These are phyloP conservation scores for Saturnia pavonia DNA, from an alignment of 2,888 invertebrate genomes.

Conservation along the genomic window DNA sequence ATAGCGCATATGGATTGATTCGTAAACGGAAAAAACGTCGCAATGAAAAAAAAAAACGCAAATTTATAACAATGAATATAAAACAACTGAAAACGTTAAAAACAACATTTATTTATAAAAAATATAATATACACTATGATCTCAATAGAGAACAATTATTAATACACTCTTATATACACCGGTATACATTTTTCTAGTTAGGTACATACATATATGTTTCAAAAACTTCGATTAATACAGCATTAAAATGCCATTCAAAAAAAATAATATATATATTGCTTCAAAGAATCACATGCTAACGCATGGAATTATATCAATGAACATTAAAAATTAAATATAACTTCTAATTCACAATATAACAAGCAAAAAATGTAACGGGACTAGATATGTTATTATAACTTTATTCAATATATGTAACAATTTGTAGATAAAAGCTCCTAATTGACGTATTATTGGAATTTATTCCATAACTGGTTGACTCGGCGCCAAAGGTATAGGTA, in stretches of 20 bases:
- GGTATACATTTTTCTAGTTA: slow-evolving; percentile 37
- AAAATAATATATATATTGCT: not conserved
- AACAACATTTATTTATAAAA: slow-evolving; percentile 66
- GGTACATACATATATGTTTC: not conserved
- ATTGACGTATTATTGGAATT: no score
- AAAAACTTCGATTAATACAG: not conserved
- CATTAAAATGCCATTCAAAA: not conserved
- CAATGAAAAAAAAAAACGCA: no score
- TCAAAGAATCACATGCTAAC: not conserved
- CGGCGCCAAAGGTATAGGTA: no score
- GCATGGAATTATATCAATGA: not conserved
- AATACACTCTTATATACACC: slow-evolving; percentile 55
- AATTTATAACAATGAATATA: no score
- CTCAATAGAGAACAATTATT: slow-evolving; percentile 67
- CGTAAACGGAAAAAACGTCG: no score
- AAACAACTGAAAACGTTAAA: slow-evolving; percentile 27
- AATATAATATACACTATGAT: slow-evolving; percentile 64
- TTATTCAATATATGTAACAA: not conserved
- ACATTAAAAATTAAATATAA: not conserved
- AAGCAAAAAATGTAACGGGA: not conserved
- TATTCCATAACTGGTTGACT: no score
- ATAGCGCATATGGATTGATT: no score
- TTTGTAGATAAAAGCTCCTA: not conserved
- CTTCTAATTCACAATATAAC: not conserved
- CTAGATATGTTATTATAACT: slow-evolving; percentile 6